Conservation (phyloP, 1,140 invertebrate genomes). For the Zophobas atratus region DNA sequence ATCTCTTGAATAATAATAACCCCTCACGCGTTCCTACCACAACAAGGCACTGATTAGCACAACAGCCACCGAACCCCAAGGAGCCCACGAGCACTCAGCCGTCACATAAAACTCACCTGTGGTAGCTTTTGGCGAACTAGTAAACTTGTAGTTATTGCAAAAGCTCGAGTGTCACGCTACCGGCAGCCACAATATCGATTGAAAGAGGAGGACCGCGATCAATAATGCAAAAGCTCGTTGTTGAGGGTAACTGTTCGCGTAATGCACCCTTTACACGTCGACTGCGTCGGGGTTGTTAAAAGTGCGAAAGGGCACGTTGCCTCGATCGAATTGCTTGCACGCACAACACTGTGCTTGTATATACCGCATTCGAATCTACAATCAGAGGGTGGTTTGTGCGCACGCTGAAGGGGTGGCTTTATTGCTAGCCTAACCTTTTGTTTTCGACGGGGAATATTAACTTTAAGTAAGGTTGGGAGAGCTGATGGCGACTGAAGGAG, state of each 20-base stretch:
- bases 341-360: slow-evolving; percentile 5
- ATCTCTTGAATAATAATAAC: not conserved
- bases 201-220: slow-evolving; percentile 35
- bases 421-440: slow-evolving; percentile 19
- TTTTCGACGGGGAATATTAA: slow-evolving; percentile 6
- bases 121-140: slow-evolving; percentile 38
- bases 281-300: slow-evolving; percentile 29
- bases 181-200: slow-evolving; percentile 44
- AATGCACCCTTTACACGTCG: slow-evolving; percentile 24
- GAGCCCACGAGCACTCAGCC: not conserved
- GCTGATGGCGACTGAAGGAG: not conserved
- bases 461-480: slow-evolving; percentile 2
- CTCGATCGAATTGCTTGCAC: slow-evolving; percentile 4
- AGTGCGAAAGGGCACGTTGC: not conserved
- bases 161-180: slow-evolving; percentile 44
- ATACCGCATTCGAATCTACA: slow-evolving; percentile 2
- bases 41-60: not conserved
- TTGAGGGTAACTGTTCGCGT: not conserved
- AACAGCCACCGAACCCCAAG: not conserved
- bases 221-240: slow-evolving; percentile 35
- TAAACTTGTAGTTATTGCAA: slow-evolving; percentile 41
- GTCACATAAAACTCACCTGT: slow-evolving; percentile 47
- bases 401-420: slow-evolving; percentile 9
- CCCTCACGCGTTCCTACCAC: not conserved
- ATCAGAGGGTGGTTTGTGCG: slow-evolving; percentile 6